These are phyloP conservation scores for Yasuhikotakia modesta DNA, from an alignment of 2,797 vertebrate genomes.

Conservation along the genomic window DNA sequence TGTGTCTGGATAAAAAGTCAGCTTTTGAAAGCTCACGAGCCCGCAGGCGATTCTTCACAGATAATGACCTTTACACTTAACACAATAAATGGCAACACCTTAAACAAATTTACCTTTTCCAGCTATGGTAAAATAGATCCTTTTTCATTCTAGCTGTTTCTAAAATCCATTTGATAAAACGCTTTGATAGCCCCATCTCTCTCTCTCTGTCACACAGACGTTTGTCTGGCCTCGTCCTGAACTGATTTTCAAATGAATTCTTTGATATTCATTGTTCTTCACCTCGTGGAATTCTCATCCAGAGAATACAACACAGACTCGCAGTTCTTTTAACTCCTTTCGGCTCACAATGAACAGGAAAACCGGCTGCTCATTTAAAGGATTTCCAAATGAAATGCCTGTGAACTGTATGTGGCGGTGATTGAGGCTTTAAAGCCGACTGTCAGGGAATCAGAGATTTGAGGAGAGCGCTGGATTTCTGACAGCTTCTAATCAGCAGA, in stretches of 20 bases:
- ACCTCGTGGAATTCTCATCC: not conserved
- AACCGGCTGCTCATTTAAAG: constrained; percentile 23
- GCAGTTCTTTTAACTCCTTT: not conserved
- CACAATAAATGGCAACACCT: not conserved
- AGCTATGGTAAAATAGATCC: not conserved
- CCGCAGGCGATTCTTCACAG: not conserved
- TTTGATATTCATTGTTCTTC: constrained; percentile 17
- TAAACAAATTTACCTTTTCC: not conserved
- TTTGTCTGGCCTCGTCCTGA: not conserved
- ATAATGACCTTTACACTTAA: not conserved
- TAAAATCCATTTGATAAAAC: constrained; percentile 7
- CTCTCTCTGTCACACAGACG: not conserved
- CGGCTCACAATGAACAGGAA: not conserved
- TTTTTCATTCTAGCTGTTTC: constrained; percentile 3
- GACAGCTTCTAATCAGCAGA: not conserved
- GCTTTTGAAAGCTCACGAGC: not conserved
- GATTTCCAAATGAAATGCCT: constrained; percentile 22
- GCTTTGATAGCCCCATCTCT: not conserved
- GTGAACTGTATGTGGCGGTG: not conserved
- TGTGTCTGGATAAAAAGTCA: not conserved
- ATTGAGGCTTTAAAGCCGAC: constrained; percentile 13
- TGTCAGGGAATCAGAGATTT: not conserved
- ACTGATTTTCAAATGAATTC: not conserved
- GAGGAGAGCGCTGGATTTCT: not conserved
- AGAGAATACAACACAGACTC: not conserved